Percentiles rank a stretch among this genome's conserved stretches.
phyloP scores from a whole-genome alignment of 2,113 vertebrate genomes.

The Verasper variegatus region DNA sequence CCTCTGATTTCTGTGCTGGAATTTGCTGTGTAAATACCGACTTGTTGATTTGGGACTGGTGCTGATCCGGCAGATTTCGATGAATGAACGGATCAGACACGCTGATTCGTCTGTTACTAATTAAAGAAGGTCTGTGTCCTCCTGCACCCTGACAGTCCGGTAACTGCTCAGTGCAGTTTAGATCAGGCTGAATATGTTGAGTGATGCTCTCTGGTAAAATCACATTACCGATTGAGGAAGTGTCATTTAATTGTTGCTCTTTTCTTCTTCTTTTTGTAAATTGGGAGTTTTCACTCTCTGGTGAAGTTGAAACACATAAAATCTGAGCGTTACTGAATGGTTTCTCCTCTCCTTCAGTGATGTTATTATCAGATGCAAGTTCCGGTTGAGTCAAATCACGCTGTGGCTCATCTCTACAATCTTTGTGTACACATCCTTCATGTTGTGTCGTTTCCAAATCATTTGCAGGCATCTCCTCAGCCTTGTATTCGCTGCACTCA shows the following conservation, averaged over 20 bases:
- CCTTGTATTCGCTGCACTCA: constrained; percentile 11
- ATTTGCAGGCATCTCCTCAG: neutral
- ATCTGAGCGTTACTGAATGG: neutral
- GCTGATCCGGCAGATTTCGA: constrained; percentile 30
- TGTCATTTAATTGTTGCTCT: neutral
- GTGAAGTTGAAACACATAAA: constrained; percentile 14
- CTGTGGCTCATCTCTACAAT: neutral
- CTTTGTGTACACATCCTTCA: constrained; percentile 7
- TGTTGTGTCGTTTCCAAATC: constrained; percentile 7
- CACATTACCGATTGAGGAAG: no score
- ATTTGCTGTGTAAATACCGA: constrained; percentile 10
- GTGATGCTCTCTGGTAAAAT: neutral
- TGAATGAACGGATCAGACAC: constrained; percentile 74
- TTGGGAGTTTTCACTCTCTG: constrained; percentile 8
- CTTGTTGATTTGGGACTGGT: neutral
- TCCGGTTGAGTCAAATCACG: constrained; percentile 7
- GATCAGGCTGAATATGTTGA: constrained; percentile 21
- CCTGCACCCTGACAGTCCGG: constrained; percentile 43
- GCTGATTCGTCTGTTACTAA: constrained; percentile 57
- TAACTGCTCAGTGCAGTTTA: constrained; percentile 55
- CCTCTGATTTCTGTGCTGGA: constrained; percentile 10
- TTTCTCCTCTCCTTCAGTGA: constrained; percentile 5
- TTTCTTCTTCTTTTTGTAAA: constrained; percentile 15
- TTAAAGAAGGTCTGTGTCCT: constrained; percentile 34
- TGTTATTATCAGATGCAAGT: neutral